Conservation (phyloP, 2,113 vertebrate genomes). For the Salvator merianae region DNA sequence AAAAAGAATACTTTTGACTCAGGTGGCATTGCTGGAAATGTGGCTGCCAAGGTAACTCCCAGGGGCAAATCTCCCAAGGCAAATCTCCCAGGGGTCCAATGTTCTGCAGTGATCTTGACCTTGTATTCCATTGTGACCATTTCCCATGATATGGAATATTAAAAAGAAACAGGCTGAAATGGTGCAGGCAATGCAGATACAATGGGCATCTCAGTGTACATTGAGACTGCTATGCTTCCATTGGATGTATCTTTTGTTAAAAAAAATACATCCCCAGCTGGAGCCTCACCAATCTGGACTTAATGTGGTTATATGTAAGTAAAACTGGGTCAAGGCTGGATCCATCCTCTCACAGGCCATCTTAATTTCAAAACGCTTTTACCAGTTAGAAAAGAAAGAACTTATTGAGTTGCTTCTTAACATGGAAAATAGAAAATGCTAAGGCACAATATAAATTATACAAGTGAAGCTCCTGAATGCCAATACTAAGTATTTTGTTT, state of each 20-base stretch:
- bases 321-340: not conserved
- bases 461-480: constrained; percentile 1
- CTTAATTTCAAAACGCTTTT: not conserved
- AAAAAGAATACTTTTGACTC: not conserved
- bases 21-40: not conserved
- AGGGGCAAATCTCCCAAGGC: not conserved
- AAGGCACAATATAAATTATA: constrained; percentile 1
- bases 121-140: not conserved
- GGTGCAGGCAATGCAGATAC: not conserved
- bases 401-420: not conserved
- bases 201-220: not conserved
- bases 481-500: not conserved
- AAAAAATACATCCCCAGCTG: not conserved
- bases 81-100: not conserved
- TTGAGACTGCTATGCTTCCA: not conserved
- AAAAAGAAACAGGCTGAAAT: not conserved
- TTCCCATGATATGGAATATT: not conserved
- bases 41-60: not conserved
- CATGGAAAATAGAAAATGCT: not conserved
- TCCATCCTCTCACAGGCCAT: not conserved
- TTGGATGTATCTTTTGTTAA: not conserved
- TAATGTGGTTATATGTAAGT: not conserved
- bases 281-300: not conserved
- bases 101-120: not conserved
- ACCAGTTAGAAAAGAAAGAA: not conserved